These are phyloP conservation scores for Podarcis cretensis DNA, from an alignment of 2,113 vertebrate species.

Conservation along the genomic window DNA sequence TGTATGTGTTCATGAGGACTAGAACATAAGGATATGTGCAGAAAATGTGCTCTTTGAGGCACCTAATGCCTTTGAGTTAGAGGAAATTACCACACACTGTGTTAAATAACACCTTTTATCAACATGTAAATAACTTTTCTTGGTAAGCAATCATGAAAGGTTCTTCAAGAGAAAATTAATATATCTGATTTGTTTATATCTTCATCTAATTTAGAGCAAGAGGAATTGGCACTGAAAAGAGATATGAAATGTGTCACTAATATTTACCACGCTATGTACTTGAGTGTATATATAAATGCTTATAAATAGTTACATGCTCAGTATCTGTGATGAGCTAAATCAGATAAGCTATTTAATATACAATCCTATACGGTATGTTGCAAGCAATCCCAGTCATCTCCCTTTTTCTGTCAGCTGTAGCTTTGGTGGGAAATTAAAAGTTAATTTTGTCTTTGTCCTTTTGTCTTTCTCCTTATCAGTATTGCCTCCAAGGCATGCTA, in stretches of 20 bases:
- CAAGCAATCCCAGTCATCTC: constrained; percentile 44
- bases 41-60: not conserved
- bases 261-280: constrained; percentile 45
- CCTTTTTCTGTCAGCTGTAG: constrained; percentile 48
- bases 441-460: constrained; percentile 75
- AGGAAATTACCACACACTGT: constrained; percentile 64
- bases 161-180: constrained; percentile 69
- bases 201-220: constrained; percentile 62
- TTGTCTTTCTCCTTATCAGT: constrained; percentile 75
- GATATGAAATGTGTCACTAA: constrained; percentile 41
- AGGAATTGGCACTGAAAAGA: constrained; percentile 52
- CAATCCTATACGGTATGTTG: constrained; percentile 33
- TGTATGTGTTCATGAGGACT: constrained; percentile 16
- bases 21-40: constrained; percentile 31
- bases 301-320: constrained; percentile 40
- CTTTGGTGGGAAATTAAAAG: constrained; percentile 72
- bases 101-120: constrained; percentile 67
- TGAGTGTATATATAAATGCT: constrained; percentile 43
- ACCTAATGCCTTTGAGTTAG: constrained; percentile 39
- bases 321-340: constrained; percentile 55
- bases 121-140: constrained; percentile 68
- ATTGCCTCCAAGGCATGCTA: constrained; percentile 65
- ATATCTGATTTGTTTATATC: constrained; percentile 67
- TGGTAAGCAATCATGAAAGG: constrained; percentile 62
- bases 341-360: constrained; percentile 61